These are phyloP conservation scores for Climacteris rufus DNA, from an alignment of 2,113 vertebrate genomes.

Conservation along the genomic window DNA sequence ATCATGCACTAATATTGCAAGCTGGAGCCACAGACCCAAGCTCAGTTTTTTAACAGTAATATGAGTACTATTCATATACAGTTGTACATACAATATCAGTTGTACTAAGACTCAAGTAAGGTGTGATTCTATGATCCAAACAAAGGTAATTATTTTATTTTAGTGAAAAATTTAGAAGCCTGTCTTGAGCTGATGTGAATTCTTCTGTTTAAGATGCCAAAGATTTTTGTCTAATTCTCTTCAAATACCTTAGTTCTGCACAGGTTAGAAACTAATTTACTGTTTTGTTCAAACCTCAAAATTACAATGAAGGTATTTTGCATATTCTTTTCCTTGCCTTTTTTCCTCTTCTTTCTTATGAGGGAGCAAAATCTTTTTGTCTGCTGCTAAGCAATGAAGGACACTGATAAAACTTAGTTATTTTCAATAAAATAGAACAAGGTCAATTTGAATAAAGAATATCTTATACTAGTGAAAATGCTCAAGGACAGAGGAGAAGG, in stretches of 20 bases:
- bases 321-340: not conserved
- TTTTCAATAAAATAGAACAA: constrained; percentile 22
- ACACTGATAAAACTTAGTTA: not conserved
- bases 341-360: not conserved
- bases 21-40: not conserved
- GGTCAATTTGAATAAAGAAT: not conserved
- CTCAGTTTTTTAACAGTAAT: not conserved
- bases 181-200: not conserved
- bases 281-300: not conserved
- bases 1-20: not conserved
- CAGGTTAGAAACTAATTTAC: not conserved
- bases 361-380: not conserved
- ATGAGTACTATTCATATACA: not conserved
- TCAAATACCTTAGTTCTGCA: not conserved
- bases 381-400: not conserved
- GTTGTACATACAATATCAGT: not conserved
- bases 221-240: not conserved
- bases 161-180: not conserved
- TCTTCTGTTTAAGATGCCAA: not conserved
- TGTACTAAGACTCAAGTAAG: not conserved
- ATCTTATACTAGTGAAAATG: not conserved
- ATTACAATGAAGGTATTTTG: not conserved
- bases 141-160: not conserved
- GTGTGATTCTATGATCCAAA: not conserved
- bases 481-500: not conserved